Evolutionary conservation across 2,113 vertebrate genomes (phyloP), one percentile per base, ranked within the genome.

Genomic region (Anarhynchus alexandrinus): DNA sequence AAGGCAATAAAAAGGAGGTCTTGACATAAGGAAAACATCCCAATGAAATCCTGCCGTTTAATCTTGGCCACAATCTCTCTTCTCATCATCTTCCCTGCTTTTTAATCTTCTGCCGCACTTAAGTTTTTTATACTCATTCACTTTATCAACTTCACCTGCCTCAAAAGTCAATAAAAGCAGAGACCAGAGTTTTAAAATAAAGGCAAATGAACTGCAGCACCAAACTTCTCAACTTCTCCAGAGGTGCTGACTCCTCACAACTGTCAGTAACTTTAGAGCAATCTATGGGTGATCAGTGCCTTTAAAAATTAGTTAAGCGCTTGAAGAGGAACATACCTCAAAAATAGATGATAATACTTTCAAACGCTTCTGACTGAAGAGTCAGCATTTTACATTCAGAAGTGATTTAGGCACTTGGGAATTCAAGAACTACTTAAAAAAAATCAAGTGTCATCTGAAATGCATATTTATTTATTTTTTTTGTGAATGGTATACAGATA

Each of bases 131-230:
- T 94, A 70, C 71, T 81, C 40, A 40, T 91, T 95, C 78, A 91
- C 58, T 95, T 97, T 90, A 91, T 96, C 91, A 95, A 62, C 54
- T 55, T 96, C 94, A 95, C 96, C 93, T 94, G 94, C 66, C 87
- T 90, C 74, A 73, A 62, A 90, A 91, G 78, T 47, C 91, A 91
- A 65, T 95, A 93, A 86, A 80, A 73, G 67, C 49, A 90, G 87
- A 91, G 84, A 42, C 66, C 70, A 77, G 11, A 6, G 59, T 77
- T 90, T 83, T 77, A 82, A 95, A 91, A 81, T 55, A 45, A 38
- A 90, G 47, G 58, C 49, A 82, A 73, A 89, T 55, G 51, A 90
- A 80, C 81, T 29, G 22, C 95, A 67, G 51, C 62, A 94, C 62
- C 74, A 73, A 95, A 89, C 45, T 82, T 71, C 73, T 82, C 76